A percentile compares a stretch with the other conserved stretches of the same genome.
Evolutionary conservation across 2,888 invertebrate genomes (phyloP).

Genomic region (Stictocephala bisonia): DNA sequence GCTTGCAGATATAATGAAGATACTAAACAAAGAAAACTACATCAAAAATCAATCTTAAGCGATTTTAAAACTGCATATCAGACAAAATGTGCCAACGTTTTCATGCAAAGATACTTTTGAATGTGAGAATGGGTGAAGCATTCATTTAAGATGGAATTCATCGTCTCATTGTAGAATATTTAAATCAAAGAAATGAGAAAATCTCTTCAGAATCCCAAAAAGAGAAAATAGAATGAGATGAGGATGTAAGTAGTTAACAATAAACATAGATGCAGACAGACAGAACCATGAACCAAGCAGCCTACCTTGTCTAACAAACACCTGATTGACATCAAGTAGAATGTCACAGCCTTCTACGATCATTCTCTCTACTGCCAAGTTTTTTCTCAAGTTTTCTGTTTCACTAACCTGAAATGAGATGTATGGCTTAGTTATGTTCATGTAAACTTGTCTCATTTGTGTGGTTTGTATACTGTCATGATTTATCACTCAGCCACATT

Average conservation of each 20-base stretch:
- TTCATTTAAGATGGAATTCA: too few relatives aligned
- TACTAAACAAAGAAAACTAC: too few relatives aligned
- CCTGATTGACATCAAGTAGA: constrained; percentile 91
- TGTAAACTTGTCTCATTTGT: too few relatives aligned
- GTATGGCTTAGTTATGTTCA: neutral
- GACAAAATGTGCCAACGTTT: too few relatives aligned
- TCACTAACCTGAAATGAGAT: constrained; percentile 79
- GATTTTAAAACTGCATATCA: too few relatives aligned
- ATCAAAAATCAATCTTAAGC: too few relatives aligned
- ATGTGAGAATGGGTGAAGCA: too few relatives aligned
- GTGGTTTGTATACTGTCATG: too few relatives aligned
- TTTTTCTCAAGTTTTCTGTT: constrained; percentile 91
- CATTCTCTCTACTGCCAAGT: constrained; percentile 92
- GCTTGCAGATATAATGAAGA: too few relatives aligned
- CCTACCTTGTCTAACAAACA: constrained; percentile 89
- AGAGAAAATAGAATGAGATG: constrained; percentile 31
- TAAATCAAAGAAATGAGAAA: constrained; percentile 20
- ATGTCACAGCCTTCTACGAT: constrained; percentile 95
- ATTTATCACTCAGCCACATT: too few relatives aligned
- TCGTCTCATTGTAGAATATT: too few relatives aligned
- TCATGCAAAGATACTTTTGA: too few relatives aligned
- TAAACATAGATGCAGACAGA: constrained; percentile 44
- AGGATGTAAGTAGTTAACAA: constrained; percentile 23
- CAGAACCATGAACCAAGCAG: constrained; percentile 18
- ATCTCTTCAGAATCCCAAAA: constrained; percentile 26